Evolutionary conservation across 2,797 vertebrate genomes (phyloP).

Genomic region (Phyllotis vaccarum): DNA sequence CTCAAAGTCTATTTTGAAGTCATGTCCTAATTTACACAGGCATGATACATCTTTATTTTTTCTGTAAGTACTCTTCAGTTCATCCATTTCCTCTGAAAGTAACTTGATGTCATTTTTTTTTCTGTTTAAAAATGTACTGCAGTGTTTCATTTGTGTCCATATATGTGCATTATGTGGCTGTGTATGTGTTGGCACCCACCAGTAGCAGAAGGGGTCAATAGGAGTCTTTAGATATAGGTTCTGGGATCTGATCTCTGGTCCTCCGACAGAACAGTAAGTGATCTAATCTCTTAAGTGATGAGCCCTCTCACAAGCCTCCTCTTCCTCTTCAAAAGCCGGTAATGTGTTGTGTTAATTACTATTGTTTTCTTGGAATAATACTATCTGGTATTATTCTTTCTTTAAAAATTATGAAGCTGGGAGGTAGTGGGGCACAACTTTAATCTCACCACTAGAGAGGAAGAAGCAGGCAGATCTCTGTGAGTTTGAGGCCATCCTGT

Average conservation of each 20-base stretch:
- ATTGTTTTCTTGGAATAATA: neutral
- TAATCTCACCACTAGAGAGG: neutral
- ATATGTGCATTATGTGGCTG: neutral
- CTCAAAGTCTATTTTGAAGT: slow-evolving; percentile 1
- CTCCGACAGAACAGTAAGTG: neutral
- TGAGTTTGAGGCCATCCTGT: neutral
- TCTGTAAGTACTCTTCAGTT: neutral
- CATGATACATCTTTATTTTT: neutral
- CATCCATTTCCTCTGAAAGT: neutral
- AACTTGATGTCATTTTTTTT: neutral
- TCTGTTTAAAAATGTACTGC: neutral
- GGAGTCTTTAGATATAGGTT: too few relatives aligned
- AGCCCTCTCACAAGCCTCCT: neutral
- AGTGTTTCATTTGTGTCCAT: neutral
- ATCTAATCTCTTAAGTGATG: neutral
- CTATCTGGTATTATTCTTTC: neutral
- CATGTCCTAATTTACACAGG: neutral
- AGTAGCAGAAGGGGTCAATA: neutral
- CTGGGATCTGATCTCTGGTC: neutral
- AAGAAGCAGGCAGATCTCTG: neutral
- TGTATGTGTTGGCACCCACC: neutral
- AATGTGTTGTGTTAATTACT: neutral
- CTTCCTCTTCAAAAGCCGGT: neutral
- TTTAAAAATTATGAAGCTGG: neutral
- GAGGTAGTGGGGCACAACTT: neutral